Evolutionary conservation across 2,888 invertebrate species (phyloP).

Genomic region (Tetheella fluctuosa): DNA sequence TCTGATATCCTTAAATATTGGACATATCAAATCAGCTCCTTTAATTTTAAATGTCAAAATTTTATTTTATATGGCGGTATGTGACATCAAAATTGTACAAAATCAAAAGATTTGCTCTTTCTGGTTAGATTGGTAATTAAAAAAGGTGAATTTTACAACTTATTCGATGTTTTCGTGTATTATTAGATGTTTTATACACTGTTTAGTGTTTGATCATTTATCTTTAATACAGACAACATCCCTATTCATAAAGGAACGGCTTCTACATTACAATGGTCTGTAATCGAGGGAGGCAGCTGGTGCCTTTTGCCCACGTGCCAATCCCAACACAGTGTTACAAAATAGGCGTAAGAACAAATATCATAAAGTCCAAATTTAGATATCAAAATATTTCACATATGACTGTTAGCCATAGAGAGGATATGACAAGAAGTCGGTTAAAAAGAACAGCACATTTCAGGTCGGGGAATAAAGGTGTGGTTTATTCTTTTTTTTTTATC

Average conservation of each 20-base stretch:
- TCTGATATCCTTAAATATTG: too few species aligned
- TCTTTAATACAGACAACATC: too few species aligned
- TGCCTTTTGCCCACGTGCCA: constrained; percentile 58
- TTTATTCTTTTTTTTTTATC: constrained; percentile 20
- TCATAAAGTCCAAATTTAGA: not conserved
- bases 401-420: constrained; percentile 12
- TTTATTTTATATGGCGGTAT: too few species aligned
- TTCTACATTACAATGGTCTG: constrained; percentile 22
- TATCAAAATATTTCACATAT: not conserved
- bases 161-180: too few species aligned
- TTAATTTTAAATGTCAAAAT: too few species aligned
- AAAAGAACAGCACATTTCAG: not conserved
- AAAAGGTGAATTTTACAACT: too few species aligned
- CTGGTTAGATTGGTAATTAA: too few species aligned
- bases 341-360: not conserved
- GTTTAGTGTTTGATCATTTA: too few species aligned
- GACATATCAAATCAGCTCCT: too few species aligned
- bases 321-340: constrained; percentile 18
- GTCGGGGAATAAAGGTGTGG: constrained; percentile 10
- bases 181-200: too few species aligned
- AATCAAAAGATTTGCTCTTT: too few species aligned
- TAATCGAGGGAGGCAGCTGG: constrained; percentile 68
- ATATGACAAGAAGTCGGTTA: constrained; percentile 14
- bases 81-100: too few species aligned
- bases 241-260: not conserved